Evolutionary conservation across 2,113 vertebrate species (phyloP).

Genomic region (Otolemur garnettii): DNA sequence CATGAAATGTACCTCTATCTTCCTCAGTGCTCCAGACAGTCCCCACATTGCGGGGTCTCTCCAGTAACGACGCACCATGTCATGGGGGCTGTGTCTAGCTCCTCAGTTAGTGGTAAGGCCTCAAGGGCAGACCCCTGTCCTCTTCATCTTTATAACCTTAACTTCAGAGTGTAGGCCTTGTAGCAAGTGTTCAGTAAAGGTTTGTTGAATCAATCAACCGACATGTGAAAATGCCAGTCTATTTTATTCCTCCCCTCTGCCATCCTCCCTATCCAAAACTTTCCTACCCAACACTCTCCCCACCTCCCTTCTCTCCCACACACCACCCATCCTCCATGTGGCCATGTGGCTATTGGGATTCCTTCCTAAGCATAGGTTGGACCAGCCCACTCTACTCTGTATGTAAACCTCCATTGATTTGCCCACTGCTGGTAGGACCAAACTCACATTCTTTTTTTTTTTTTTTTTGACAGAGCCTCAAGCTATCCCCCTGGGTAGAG

Average conservation of each 20-base stretch:
- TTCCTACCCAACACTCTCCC: background rate
- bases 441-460: background rate
- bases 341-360: background rate
- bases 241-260: background rate
- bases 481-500: too few species aligned
- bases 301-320: background rate
- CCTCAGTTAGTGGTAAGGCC: background rate
- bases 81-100: background rate
- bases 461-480: too few species aligned
- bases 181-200: background rate
- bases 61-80: accelerated
- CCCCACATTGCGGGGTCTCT: too few species aligned
- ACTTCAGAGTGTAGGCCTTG: background rate
- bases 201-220: background rate
- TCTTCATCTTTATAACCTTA: background rate
- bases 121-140: background rate
- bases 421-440: background rate
- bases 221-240: background rate
- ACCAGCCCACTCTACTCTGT: background rate
- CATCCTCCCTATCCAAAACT: background rate
- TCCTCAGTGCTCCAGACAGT: background rate
- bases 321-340: background rate
- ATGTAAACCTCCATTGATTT: background rate
- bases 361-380: background rate
- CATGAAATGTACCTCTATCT: background rate